Conservation (phyloP, 2,113 vertebrate genomes). For the Tychaedon coryphoeus region DNA sequence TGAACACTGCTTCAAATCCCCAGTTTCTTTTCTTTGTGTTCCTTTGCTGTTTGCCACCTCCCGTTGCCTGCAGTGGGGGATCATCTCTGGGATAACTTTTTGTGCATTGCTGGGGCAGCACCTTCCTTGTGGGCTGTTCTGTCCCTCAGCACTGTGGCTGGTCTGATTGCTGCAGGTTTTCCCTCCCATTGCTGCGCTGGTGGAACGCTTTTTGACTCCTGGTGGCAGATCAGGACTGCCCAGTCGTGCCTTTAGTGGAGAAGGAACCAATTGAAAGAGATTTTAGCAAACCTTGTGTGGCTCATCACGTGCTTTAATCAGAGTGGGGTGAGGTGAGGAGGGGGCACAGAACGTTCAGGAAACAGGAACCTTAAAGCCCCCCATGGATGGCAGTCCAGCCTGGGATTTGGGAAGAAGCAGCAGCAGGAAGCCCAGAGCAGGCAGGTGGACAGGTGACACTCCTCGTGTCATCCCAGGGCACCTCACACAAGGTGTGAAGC, state of each 20-base stretch:
- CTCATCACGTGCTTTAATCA: neutral
- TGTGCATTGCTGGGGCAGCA: neutral
- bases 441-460: accelerated
- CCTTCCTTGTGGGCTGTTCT: neutral
- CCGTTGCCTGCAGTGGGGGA: neutral
- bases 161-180: neutral
- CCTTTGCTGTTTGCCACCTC: neutral
- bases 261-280: neutral
- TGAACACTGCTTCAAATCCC: neutral
- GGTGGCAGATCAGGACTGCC: neutral
- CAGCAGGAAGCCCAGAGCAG: neutral
- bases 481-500: neutral
- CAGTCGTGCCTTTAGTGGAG: neutral
- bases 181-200: accelerated
- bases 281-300: neutral
- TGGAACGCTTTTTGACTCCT: neutral
- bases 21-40: neutral
- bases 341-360: neutral
- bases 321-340: accelerated
- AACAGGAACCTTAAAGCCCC: neutral
- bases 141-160: neutral
- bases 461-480: accelerated
- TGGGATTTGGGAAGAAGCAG: neutral
- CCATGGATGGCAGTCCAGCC: accelerated
- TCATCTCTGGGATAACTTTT: neutral